Conservation (phyloP, 1,140 invertebrate species). For the Macrosteles quadrilineatus region DNA sequence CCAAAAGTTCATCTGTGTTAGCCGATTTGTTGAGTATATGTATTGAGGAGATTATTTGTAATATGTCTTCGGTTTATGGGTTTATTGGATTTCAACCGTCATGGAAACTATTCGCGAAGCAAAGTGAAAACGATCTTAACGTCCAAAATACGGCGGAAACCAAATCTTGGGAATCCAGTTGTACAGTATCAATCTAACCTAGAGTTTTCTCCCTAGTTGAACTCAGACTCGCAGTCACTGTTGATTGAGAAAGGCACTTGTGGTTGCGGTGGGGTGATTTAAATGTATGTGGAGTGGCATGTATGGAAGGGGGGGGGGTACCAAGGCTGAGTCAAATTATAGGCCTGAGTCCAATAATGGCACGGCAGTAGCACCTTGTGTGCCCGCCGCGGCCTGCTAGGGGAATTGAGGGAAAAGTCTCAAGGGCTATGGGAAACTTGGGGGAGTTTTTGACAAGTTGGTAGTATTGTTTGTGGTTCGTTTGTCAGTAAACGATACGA, state of each 20-base stretch:
- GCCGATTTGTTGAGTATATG: too few relatives aligned
- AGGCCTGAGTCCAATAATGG: conserved; percentile 22
- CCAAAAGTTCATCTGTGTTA: too few relatives aligned
- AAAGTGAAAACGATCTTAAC: too few relatives aligned
- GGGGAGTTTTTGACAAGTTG: too few relatives aligned
- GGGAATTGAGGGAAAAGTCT: not conserved
- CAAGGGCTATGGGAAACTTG: not conserved
- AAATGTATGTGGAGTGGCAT: conserved; percentile 21
- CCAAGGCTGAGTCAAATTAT: conserved; percentile 25
- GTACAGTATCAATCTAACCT: too few relatives aligned
- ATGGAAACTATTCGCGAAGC: too few relatives aligned
- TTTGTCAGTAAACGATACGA: not conserved
- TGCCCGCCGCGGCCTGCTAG: not conserved
- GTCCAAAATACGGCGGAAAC: too few relatives aligned
- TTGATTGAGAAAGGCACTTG: conserved; percentile 18
- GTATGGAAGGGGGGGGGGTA: not conserved
- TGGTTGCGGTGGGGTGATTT: conserved; percentile 16
- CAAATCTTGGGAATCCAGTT: too few relatives aligned
- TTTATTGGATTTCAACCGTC: too few relatives aligned
- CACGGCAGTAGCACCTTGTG: conserved; percentile 6
- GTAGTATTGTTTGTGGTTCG: not conserved
- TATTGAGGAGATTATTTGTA: too few relatives aligned
- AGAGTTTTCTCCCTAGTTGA: too few relatives aligned
- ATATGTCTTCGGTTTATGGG: too few relatives aligned
- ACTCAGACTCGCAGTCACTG: not conserved